A percentile compares a stretch with the other conserved stretches of the same genome.
These are phyloP conservation scores for Sarcoramphus papa DNA, from an alignment of 2,797 vertebrate species.

Conservation along the genomic window DNA sequence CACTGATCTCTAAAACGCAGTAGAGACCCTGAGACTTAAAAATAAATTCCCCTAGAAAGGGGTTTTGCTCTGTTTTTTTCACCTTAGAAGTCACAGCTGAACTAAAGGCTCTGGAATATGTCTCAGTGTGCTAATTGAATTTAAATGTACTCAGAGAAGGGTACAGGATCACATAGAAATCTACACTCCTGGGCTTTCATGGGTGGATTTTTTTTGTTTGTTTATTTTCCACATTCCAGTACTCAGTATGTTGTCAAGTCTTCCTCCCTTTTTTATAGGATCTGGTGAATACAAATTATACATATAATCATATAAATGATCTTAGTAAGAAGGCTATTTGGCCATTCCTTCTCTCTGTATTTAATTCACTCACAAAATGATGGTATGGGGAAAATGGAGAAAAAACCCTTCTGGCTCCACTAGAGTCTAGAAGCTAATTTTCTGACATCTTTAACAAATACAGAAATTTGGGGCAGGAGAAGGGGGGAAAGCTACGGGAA, in stretches of 20 bases:
- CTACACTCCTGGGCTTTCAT: not conserved
- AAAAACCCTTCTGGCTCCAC: not conserved
- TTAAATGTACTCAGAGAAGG: not conserved
- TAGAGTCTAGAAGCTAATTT: not conserved
- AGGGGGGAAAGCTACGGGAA: fast-evolving
- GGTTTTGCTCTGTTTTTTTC: not conserved
- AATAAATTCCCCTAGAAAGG: not conserved
- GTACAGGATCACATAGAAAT: not conserved
- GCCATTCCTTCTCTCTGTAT: not conserved
- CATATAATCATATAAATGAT: not conserved
- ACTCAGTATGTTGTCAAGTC: not conserved
- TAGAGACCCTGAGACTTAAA: not conserved
- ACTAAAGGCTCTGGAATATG: not conserved
- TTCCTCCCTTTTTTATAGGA: not conserved
- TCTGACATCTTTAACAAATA: not conserved
- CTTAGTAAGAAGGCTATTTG: not conserved
- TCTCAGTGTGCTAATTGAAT: not conserved
- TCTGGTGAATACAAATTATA: not conserved
- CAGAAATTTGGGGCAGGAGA: not conserved
- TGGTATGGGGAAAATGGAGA: not conserved
- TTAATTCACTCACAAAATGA: not conserved
- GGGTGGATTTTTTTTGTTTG: not conserved
- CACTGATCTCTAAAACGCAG: not conserved
- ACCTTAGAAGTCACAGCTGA: not conserved
- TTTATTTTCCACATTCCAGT: not conserved